Evolutionary conservation across 2,113 vertebrate species (phyloP), one percentile per base, ranked within the genome.

Genomic region (Fulmarus glacialis): DNA sequence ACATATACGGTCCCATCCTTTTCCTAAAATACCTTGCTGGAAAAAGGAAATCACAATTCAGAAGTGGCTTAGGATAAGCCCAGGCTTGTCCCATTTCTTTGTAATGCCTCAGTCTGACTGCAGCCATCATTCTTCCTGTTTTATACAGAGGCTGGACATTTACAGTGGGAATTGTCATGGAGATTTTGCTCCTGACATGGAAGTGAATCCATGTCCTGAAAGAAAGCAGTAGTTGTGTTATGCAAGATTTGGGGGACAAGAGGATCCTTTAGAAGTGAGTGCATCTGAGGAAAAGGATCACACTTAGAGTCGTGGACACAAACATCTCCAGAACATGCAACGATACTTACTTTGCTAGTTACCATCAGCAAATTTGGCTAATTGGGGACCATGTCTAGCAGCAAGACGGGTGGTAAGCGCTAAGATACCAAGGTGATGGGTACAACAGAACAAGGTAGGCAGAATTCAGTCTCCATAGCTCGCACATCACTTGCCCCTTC

Each of bases 401-500:
- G 5, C 22, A 11, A 34, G 71, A 36, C 40, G 58, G 6, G 12
- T 15, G 5, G 17, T 32, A 22, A 68, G 22, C n/a, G 29, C 6
- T 4, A 8, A 73, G 38, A 22, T 12, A 2, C 5, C 8, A 3
- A 29, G n/a, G 14, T 32, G 50, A 60, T 18, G 58, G 6, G 32
- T 30, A 21, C 12, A 18, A 23, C 19, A 40, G 38, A 52, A 66
- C 53, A 14, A 9, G 19, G 19, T 14, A 42, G 22, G 34, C 62
- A 82, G 47, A 82, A 82, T 40, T 75, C 55, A 59, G 21, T 20
- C 27, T 62, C 50, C 23, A 4, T 21, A 21, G 30, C 29, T 72
- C 3, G 1, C 50, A 30, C 32, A 18, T 11, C 2, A 0, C 53
- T 50, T 45, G 3, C 9, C 12, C 29, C 3, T 14, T 30, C 60